These are phyloP conservation scores for Salmo trutta DNA, from an alignment of 2,797 vertebrate genomes.

Conservation along the genomic window DNA sequence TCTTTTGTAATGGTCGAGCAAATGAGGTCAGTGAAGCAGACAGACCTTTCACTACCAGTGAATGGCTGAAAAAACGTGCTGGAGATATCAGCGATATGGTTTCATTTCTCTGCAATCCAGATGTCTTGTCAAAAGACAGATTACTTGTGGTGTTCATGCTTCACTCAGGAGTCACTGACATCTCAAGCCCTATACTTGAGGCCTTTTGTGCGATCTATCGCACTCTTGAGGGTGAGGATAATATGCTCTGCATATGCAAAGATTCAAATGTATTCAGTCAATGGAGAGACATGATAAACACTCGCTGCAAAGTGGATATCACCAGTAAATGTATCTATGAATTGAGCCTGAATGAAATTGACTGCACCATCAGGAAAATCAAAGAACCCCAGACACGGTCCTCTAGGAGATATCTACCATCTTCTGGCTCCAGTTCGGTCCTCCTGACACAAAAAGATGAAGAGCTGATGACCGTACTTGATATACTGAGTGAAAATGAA, in stretches of 20 bases:
- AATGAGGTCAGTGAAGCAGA: slow-evolving; percentile 54
- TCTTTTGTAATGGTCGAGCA: slow-evolving; percentile 78
- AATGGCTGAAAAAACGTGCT: slow-evolving; percentile 72
- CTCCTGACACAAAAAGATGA: slow-evolving; percentile 74
- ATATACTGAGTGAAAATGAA: slow-evolving; percentile 81
- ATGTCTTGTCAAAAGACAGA: slow-evolving; percentile 66
- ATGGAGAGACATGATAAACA: slow-evolving; percentile 68
- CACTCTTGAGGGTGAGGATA: slow-evolving; percentile 70
- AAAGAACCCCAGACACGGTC: slow-evolving; percentile 69
- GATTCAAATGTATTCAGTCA: slow-evolving; percentile 57
- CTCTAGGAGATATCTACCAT: slow-evolving; percentile 71
- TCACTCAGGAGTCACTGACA: slow-evolving; percentile 70
- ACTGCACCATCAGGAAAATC: slow-evolving; percentile 75
- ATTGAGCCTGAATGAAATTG: slow-evolving; percentile 72
- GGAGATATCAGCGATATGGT: slow-evolving; percentile 70
- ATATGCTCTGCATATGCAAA: slow-evolving; percentile 76
- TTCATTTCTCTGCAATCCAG: slow-evolving; percentile 73
- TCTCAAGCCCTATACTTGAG: slow-evolving; percentile 73
- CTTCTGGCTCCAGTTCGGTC: slow-evolving; percentile 61
- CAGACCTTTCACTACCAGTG: slow-evolving; percentile 56
- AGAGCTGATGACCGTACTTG: slow-evolving; percentile 69
- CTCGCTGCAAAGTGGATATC: slow-evolving; percentile 64
- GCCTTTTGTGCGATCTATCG: slow-evolving; percentile 78
- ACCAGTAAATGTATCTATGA: slow-evolving; percentile 71
- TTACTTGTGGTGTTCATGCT: slow-evolving; percentile 77